Evolutionary conservation across 2,888 invertebrate species (phyloP), one percentile per base, ranked within the genome.

Genomic region (Aethes cnicana): DNA sequence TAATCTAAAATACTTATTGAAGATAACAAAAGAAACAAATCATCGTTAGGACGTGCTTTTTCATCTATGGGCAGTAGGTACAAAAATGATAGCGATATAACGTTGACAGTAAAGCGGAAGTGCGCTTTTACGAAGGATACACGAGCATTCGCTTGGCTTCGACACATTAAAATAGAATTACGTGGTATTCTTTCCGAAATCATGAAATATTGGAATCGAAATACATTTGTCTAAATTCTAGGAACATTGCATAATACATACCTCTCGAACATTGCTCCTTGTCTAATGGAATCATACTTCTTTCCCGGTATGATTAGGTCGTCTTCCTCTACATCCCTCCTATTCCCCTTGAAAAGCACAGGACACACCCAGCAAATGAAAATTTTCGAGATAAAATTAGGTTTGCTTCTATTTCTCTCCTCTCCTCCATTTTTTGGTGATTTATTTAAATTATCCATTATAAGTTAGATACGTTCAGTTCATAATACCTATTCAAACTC

Each of bases 301-400:
- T 91, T 88, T 5, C 92, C 81, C 0, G 92, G 91, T 33, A 74
- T 55, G 18, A 94, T 92, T 16, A 96, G 83, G 77, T 96, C 95
- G 5, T 88, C 81, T 43, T 93, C 89, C 62, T 91, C 92, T 7
- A 96, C 81, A 54, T 92, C 92, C 58, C 91, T 84, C 64, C 72
- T 86, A 50, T 90, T 88, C 3, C 94, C 93, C 61, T 88, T 91
- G 47, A 86, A 75, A 5, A 90, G 64, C 43, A 90, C 82, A 5
- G 90, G 90, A 55, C 83, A 84, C 53, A 90, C 70, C 90, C 90
- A 90, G 70, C 89, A 89, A 25, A 90, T 62, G 55, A 90, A 88
- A 12, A 89, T 42, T 54, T 68, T 71, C 1, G 89, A 85, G 1
- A 89, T 53, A 33, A 82, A 52, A 55, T 85, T 86, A 0, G 86